Conservation (phyloP, 2,113 vertebrate genomes). For the Centropristis striata region DNA sequence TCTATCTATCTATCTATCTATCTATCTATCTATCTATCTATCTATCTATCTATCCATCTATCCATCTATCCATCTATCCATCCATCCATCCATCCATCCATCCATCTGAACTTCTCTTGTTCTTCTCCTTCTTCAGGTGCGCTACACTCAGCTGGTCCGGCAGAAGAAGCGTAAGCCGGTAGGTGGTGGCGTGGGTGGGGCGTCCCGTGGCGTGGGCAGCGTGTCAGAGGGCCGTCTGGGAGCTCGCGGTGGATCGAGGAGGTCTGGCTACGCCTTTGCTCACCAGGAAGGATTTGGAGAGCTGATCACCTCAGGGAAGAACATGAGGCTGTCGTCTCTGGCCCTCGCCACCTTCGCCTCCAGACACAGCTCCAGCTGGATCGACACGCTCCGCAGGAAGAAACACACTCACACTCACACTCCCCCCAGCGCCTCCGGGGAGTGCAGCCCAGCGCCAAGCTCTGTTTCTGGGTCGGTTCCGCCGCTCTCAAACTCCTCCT, state of each 20-base stretch:
- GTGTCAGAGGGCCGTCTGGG: constrained; percentile 83
- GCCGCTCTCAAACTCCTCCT: constrained; percentile 81
- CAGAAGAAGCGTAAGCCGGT: constrained; percentile 90
- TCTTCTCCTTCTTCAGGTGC: constrained; percentile 85
- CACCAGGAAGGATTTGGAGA: constrained; percentile 97
- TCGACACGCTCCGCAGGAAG: constrained; percentile 93
- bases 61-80: no score
- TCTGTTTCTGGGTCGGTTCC: constrained; percentile 60
- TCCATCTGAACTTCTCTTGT: neutral
- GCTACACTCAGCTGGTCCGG: constrained; percentile 92
- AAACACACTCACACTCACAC: constrained; percentile 77
- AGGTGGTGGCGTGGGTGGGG: constrained; percentile 69
- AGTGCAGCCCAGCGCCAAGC: constrained; percentile 76
- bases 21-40: no score
- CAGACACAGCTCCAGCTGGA: constrained; percentile 91
- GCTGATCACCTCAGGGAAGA: constrained; percentile 95
- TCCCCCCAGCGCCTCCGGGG: constrained; percentile 65
- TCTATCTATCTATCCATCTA: no score
- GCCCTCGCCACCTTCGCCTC: constrained; percentile 88
- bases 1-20: no score
- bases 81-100: no score
- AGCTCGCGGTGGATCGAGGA: constrained; percentile 81
- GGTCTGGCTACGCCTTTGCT: constrained; percentile 95
- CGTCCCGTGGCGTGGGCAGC: constrained; percentile 82
- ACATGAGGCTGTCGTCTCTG: constrained; percentile 94